These are phyloP conservation scores for Drosophila testacea DNA, from an alignment of 2,888 invertebrate genomes.

Conservation along the genomic window DNA sequence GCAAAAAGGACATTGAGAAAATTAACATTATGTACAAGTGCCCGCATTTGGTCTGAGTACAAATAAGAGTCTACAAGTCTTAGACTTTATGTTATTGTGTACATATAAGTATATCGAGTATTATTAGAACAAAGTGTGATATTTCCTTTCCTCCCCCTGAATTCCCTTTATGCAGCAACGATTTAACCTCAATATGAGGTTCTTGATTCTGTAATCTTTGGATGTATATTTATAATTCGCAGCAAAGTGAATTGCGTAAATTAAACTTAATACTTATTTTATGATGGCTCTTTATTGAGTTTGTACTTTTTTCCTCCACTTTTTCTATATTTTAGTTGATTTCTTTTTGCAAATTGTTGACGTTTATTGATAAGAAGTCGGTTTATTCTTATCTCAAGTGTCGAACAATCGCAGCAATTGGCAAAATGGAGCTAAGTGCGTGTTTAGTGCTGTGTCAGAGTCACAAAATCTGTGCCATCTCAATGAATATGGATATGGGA, in stretches of 20 bases:
- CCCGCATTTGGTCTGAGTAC: constrained; percentile 64
- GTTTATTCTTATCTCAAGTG: constrained; percentile 54
- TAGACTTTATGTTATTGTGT: constrained; percentile 3
- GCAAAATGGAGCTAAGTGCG: constrained; percentile 22
- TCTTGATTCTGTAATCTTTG: constrained; percentile 16
- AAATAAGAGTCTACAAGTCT: not conserved
- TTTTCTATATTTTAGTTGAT: not conserved
- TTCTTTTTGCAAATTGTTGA: constrained; percentile 11
- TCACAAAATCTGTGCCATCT: constrained; percentile 39
- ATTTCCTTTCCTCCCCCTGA: constrained; percentile 22
- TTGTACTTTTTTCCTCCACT: constrained; percentile 1
- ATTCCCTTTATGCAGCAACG: not conserved
- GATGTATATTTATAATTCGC: constrained; percentile 32
- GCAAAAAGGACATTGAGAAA: constrained; percentile 78
- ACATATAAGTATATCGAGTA: constrained; percentile 22
- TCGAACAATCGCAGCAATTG: constrained; percentile 20
- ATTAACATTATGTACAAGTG: constrained; percentile 84
- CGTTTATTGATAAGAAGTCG: constrained; percentile 38
- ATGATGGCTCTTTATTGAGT: constrained; percentile 12
- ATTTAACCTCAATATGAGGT: not conserved
- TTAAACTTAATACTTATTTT: constrained; percentile 39
- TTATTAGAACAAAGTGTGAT: constrained; percentile 58
- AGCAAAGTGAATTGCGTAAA: constrained; percentile 41
- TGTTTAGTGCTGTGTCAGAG: constrained; percentile 46
- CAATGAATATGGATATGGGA: not conserved